phyloP scores from a whole-genome alignment of 2,113 vertebrate species.

The Sakesphorus luctuosus region DNA sequence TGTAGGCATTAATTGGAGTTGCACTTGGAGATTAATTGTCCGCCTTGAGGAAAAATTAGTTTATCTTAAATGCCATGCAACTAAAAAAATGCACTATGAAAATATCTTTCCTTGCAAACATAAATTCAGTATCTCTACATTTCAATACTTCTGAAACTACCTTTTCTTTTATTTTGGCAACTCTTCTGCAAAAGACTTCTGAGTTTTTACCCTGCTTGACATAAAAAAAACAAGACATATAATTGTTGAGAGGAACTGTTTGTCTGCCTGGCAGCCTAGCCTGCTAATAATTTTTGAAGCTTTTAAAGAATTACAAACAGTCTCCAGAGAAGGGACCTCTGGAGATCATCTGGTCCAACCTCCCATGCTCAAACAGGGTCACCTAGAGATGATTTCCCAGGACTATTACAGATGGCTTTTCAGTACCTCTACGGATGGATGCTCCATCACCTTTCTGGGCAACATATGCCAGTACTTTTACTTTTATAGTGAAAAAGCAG shows the following conservation, averaged over 20 bases:
- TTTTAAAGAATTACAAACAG: background rate
- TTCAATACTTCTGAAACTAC: background rate
- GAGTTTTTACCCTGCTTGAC: background rate
- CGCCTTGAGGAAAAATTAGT: background rate
- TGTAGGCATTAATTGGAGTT: background rate
- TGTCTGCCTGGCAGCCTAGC: background rate
- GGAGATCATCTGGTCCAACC: background rate
- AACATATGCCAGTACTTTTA: background rate
- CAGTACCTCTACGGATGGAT: background rate
- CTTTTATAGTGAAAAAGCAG: background rate
- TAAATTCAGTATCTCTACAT: background rate
- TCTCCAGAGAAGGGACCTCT: background rate
- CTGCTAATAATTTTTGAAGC: background rate
- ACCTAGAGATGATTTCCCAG: background rate
- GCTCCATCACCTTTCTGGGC: background rate
- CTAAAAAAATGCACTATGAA: background rate
- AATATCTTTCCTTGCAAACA: background rate
- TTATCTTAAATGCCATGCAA: background rate
- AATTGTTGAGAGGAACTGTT: background rate
- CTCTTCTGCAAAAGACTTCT: background rate
- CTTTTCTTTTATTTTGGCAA: background rate
- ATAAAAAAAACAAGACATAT: background rate
- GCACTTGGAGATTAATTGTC: background rate
- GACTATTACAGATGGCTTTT: background rate
- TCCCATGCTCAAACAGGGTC: background rate